Evolutionary conservation across 2,888 invertebrate genomes (phyloP).

Genomic region (Hecatera dysodea): DNA sequence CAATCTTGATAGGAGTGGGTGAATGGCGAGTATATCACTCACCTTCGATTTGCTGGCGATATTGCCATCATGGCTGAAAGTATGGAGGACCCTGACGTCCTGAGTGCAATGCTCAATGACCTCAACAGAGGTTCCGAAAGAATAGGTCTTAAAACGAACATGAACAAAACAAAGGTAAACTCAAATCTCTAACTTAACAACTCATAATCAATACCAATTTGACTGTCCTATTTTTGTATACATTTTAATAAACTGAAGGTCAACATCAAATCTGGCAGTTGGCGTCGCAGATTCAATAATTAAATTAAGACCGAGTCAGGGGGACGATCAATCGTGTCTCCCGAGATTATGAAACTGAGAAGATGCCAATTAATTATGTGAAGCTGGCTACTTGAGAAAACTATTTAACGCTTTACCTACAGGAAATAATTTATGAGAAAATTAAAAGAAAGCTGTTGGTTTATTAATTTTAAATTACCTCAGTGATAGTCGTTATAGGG

Average conservation of each 20-base stretch:
- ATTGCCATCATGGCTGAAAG: no score
- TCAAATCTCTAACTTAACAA: no score
- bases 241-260: conserved; percentile 35
- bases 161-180: no score
- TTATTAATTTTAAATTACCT: background rate
- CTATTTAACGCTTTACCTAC: conserved; percentile 36
- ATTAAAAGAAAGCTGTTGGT: background rate
- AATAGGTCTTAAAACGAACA: no score
- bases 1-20: no score
- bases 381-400: conserved; percentile 67
- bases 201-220: background rate
- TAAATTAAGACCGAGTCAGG: conserved; percentile 73
- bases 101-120: no score
- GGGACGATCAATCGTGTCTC: conserved; percentile 80
- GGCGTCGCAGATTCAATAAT: conserved; percentile 67
- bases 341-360: conserved; percentile 77
- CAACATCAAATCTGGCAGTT: conserved; percentile 46
- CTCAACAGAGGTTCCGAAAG: no score
- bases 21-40: no score
- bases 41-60: no score
- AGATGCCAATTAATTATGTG: conserved; percentile 82
- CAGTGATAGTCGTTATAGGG: rapidly evolving
- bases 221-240: conserved; percentile 9
- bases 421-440: background rate
- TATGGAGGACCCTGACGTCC: no score